Conservation (phyloP, 2,797 vertebrate genomes). For the Bucorvus abyssinicus region DNA sequence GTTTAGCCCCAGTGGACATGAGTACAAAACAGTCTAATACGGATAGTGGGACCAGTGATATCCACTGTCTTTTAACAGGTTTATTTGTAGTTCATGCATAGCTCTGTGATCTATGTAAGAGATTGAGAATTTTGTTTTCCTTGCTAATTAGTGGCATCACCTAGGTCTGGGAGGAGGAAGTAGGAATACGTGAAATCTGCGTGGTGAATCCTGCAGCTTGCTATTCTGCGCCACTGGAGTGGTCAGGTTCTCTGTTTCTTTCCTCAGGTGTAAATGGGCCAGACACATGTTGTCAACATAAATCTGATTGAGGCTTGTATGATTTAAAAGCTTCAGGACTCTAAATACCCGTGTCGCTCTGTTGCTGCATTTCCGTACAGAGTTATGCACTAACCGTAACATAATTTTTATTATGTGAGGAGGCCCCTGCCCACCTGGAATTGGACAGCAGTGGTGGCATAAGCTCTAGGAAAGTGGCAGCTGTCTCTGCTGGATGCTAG, state of each 20-base stretch:
- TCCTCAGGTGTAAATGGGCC: not conserved
- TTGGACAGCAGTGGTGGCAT: not conserved
- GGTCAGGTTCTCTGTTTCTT: not conserved
- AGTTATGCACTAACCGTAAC: not conserved
- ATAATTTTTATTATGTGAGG: not conserved
- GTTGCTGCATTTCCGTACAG: not conserved
- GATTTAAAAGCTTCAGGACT: not conserved
- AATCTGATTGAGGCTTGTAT: not conserved
- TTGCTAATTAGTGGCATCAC: not conserved
- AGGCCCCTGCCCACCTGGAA: not conserved
- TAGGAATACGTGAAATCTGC: rapidly evolving
- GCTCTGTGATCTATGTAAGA: not conserved
- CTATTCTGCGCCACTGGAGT: not conserved
- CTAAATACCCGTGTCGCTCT: not conserved
- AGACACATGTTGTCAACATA: not conserved
- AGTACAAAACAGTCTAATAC: not conserved
- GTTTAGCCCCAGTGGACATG: not conserved
- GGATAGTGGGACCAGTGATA: not conserved
- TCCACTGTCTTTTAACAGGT: not conserved
- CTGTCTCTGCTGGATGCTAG: not conserved
- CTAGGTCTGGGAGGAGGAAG: not conserved
- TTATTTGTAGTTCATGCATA: not conserved
- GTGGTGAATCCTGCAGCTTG: not conserved
- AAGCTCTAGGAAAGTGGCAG: not conserved
- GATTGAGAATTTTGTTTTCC: not conserved